Conservation (phyloP, 2,888 invertebrate species). For the Ganaspis brasiliensis region DNA sequence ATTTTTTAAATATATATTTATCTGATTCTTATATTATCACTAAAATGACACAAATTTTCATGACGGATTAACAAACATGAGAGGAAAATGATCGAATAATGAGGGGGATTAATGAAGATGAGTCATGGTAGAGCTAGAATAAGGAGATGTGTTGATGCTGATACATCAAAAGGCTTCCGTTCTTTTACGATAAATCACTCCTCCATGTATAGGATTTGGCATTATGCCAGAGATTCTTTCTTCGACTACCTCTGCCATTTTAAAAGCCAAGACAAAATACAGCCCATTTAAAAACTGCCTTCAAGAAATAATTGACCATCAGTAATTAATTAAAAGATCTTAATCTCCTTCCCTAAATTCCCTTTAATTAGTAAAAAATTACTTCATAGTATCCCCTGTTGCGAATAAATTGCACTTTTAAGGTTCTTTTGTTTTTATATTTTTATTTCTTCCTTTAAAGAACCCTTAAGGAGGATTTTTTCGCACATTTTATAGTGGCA, state of each 20-base stretch:
- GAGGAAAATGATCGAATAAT: slow-evolving; percentile 24
- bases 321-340: slow-evolving; percentile 6
- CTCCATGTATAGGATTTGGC: slow-evolving; percentile 24
- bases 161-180: slow-evolving; percentile 43
- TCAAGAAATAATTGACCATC: slow-evolving; percentile 1
- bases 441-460: neutral
- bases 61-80: neutral
- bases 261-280: neutral
- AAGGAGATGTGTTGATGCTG: slow-evolving; percentile 38
- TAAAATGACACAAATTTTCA: slow-evolving; percentile 24
- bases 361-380: slow-evolving; percentile 1
- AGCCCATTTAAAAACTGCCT: neutral
- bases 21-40: slow-evolving; percentile 6
- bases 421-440: neutral
- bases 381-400: neutral
- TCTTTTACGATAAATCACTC: slow-evolving; percentile 40
- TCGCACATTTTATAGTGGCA: slow-evolving; percentile 24
- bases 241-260: neutral
- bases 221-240: slow-evolving; percentile 28
- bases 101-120: slow-evolving; percentile 34
- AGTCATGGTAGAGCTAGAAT: slow-evolving; percentile 32
- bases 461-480: slow-evolving; percentile 14
- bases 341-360: neutral
- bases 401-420: neutral
- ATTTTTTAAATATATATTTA: too few species aligned